These are phyloP conservation scores for Lepeophtheirus salmonis DNA, from an alignment of 1,140 invertebrate species.

Conservation along the genomic window DNA sequence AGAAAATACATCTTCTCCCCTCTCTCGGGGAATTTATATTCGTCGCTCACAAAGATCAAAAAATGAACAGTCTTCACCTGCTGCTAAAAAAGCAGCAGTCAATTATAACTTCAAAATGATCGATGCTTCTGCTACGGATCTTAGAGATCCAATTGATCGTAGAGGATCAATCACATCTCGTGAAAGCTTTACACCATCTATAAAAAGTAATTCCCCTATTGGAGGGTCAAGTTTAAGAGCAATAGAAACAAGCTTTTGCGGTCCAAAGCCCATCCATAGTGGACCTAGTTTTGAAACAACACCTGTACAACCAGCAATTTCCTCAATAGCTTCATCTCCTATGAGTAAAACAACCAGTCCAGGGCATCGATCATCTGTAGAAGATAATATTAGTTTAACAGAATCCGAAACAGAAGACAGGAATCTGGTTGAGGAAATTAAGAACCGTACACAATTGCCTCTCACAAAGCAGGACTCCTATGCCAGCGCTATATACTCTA, in stretches of 20 bases:
- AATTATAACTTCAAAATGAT: slow-evolving; percentile 7
- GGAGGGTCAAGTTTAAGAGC: neutral
- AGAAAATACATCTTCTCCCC: neutral
- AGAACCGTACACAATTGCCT: slow-evolving; percentile 11
- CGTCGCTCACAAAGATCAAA: neutral
- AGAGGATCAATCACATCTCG: neutral
- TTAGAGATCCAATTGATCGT: slow-evolving; percentile 10
- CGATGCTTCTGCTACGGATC: slow-evolving; percentile 8
- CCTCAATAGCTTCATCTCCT: neutral
- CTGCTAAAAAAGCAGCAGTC: neutral
- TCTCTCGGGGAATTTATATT: neutral
- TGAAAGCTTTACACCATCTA: neutral
- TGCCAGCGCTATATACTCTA: slow-evolving; percentile 8
- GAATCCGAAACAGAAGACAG: slow-evolving; percentile 1
- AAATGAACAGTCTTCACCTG: neutral
- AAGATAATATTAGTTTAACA: neutral
- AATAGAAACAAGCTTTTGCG: slow-evolving; percentile 17
- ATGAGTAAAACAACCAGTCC: neutral
- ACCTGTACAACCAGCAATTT: neutral
- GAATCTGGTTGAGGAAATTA: slow-evolving; percentile 16
- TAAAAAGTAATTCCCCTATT: neutral
- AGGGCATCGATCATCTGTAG: neutral
- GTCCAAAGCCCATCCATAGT: slow-evolving; percentile 9
- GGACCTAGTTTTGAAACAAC: slow-evolving; percentile 2
- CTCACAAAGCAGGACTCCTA: slow-evolving; percentile 16